Conservation (phyloP, 1,140 invertebrate genomes). For the Hyles euphorbiae region DNA sequence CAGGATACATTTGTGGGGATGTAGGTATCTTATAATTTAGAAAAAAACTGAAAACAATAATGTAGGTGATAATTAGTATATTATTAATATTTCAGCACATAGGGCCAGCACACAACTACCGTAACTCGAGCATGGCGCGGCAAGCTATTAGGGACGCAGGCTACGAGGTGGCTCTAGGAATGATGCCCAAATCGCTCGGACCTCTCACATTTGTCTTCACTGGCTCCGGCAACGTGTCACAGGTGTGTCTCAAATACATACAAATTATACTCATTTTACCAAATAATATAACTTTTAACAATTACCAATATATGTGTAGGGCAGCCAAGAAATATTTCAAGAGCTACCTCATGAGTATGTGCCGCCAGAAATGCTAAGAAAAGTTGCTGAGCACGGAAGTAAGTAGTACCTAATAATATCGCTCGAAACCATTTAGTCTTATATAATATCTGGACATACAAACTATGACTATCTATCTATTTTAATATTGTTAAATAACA, state of each 20-base stretch:
- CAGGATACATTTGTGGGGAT: too few species aligned
- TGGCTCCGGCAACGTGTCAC: constrained; percentile 90
- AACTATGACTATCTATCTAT: too few species aligned
- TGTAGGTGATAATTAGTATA: background rate
- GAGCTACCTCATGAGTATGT: constrained; percentile 99
- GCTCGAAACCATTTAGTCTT: too few species aligned
- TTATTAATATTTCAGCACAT: constrained; percentile 84
- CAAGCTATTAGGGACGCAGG: constrained; percentile 98
- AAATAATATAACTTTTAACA: background rate
- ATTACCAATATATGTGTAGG: constrained; percentile 64
- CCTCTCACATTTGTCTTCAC: constrained; percentile 99
- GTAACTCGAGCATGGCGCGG: constrained; percentile 97
- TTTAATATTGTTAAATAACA: too few species aligned
- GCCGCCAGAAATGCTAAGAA: constrained; percentile 93
- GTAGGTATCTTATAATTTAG: too few species aligned
- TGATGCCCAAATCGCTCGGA: constrained; percentile 98
- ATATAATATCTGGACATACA: too few species aligned
- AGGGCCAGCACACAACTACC: constrained; percentile 98
- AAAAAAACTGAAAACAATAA: too few species aligned
- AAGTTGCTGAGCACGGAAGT: constrained; percentile 98
- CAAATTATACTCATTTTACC: background rate
- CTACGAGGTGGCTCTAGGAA: constrained; percentile 97
- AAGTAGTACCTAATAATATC: constrained; percentile 51
- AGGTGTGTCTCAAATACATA: constrained; percentile 72
- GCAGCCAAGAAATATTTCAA: constrained; percentile 98